Evolutionary conservation across 2,797 vertebrate species (phyloP), one percentile per base, ranked within the genome.

Genomic region (Malurus leucopterus): DNA sequence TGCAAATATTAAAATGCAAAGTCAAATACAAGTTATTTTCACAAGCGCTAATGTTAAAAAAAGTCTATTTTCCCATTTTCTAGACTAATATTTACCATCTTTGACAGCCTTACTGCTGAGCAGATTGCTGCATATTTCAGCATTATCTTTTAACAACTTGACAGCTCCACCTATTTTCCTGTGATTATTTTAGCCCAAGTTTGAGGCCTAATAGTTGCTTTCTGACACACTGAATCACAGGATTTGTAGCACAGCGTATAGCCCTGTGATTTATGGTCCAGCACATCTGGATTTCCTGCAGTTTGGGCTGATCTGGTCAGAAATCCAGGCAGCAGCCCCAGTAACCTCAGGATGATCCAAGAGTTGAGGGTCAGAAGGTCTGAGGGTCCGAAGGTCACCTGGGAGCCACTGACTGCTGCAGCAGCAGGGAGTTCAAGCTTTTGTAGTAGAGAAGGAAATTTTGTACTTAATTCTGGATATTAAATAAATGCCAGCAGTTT

Each of bases 81-180:
- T 70, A 84, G 81, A 78, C 78, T 70, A 94, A 89, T 94, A 96
- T 96, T 95, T 95, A 93, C 94, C 67, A 44, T 90, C 90, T 92
- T 73, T 91, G 93, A 94, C 86, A 91, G 73, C 63, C 73, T 81
- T 57, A 71, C 72, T 90, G 90, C 84, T 72, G 71, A 92, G 71
- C 53, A 91, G 86, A 94, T 85, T 86, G 67, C 65, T 84, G 92
- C 55, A 73, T 95, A 95, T 95, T 94, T 95, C 93, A 95, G 78
- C 84, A 93, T 94, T 95, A 95, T 94, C 94, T 94, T 93, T 94
- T 93, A 95, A 92, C 81, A 89, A 80, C 84, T 94, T 96, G 94
- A 95, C 93, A 95, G 88, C 93, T 90, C 92, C 63, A 91, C 93
- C 93, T 91, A 90, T 95, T 95, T 96, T 84, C 62, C 87, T 90